Base-by-base conservation (phyloP, 2,797 vertebrate genomes). In the Oreonectes daqikongensis region DNA sequence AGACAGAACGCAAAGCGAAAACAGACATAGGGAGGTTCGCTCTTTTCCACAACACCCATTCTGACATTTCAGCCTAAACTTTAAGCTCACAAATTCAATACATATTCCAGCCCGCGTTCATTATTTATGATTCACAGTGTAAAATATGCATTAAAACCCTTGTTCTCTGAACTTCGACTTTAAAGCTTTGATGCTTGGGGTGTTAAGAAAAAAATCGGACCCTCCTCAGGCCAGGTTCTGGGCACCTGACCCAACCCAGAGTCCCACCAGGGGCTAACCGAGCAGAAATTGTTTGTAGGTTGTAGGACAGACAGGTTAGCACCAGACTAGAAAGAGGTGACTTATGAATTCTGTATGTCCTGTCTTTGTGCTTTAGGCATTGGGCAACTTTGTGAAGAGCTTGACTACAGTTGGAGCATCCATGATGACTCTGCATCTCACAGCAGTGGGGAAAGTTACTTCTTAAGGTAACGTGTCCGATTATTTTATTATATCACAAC, bases 271-370 rank as follows among this genome's bases (percentile, higher is more conserved):
- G 68, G 32, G 55, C 65, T 70, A 70, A 77, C 60, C 46, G 78
- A 81, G 69, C n/a, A 28, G 68, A 74, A 79, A 74, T 59, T 30
- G 48, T 67, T 74, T 67, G 65, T 42, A 82, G 76, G 65, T 73
- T 78, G 69, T 72, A 26, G 59, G 44, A 66, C 46, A 69, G 57
- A 52, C 28, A 69, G 57, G 46, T 44, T 46, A 22, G 60, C 60
- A 71, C 67, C 69, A 79, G 77, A 81, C 72, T 63, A 68, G 67
- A 69, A 76, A 72, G 64, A 79, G 69, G 59, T 20, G 40, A 82
- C 75, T 81, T 81, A 82, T 82, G 40, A 81, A 82, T 84, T 81
- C 79, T 64, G 52, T 84, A 81, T 82, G 79, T 79, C 61, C 38
- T 26, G 65, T 26, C 55, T 82, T 82, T 82, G 69, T 79, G 72